phyloP scores from a whole-genome alignment of 1,140 invertebrate species.

The Trichomalopsis sarcophagae region DNA sequence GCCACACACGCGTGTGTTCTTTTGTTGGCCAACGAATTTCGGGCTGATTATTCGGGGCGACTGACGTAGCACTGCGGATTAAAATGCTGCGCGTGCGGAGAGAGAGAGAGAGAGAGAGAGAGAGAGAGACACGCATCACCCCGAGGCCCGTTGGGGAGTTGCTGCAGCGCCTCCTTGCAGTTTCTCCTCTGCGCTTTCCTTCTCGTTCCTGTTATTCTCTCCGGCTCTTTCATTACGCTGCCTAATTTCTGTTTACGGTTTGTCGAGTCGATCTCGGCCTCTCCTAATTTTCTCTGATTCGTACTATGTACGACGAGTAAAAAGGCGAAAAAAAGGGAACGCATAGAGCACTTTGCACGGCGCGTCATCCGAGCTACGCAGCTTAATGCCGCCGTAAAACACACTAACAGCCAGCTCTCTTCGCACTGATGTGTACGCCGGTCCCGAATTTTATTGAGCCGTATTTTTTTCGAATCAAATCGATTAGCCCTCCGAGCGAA shows the following conservation, averaged over 20 bases:
- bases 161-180: neutral
- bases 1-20: conserved; percentile 53
- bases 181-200: neutral
- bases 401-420: neutral
- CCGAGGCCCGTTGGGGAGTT: conserved; percentile 7
- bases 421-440: neutral
- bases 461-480: conserved; percentile 35
- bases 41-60: conserved; percentile 71
- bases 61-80: conserved; percentile 69
- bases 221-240: neutral
- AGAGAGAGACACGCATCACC: conserved; percentile 14
- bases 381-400: conserved; percentile 32
- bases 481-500: neutral
- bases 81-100: conserved; percentile 62
- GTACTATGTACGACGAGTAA: neutral
- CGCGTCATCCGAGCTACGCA: conserved; percentile 23
- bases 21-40: conserved; percentile 73
- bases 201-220: neutral
- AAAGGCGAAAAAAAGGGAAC: neutral
- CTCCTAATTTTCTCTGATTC: too few relatives aligned
- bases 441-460: conserved; percentile 19
- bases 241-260: neutral
- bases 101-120: neutral
- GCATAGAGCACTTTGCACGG: conserved; percentile 27
- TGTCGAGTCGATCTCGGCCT: neutral